phyloP scores from a whole-genome alignment of 2,888 invertebrate genomes.

The Ochlodes sylvanus region DNA sequence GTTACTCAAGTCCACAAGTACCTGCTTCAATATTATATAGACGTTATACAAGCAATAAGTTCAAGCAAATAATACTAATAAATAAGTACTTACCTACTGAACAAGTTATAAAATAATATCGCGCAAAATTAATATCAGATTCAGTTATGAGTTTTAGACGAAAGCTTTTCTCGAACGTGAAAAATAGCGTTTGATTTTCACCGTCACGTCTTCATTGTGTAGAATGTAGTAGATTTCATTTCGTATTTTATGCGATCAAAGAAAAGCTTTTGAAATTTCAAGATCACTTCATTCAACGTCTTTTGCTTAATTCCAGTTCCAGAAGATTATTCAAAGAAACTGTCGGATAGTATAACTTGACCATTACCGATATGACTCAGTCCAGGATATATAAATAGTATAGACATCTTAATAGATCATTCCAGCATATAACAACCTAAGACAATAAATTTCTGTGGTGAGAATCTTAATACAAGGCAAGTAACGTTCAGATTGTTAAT shows the following conservation, averaged over 20 bases:
- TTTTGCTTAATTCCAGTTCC: background rate
- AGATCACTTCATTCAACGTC: slow-evolving; percentile 8
- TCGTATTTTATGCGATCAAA: slow-evolving; percentile 4
- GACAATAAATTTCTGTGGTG: no score
- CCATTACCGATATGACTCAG: no score
- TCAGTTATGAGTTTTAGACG: slow-evolving; percentile 14
- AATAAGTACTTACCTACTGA: no score
- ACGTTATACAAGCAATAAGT: no score
- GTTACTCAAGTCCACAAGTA: no score
- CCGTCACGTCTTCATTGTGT: slow-evolving; percentile 29
- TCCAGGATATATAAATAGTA: no score
- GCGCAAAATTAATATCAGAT: background rate
- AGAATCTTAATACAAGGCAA: no score
- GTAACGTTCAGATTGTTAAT: no score
- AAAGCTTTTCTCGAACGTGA: slow-evolving; percentile 17
- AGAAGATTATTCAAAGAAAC: background rate
- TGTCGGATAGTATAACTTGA: background rate
- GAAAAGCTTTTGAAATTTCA: slow-evolving; percentile 17
- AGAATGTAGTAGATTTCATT: slow-evolving; percentile 20
- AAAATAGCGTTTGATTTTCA: slow-evolving; percentile 28
- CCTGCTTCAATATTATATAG: no score
- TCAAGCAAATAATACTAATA: no score
- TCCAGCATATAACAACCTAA: no score
- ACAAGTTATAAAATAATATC: background rate
- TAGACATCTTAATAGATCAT: no score